Base-by-base conservation (phyloP, 2,888 invertebrate species). In the Leptopilina drosophilae region DNA sequence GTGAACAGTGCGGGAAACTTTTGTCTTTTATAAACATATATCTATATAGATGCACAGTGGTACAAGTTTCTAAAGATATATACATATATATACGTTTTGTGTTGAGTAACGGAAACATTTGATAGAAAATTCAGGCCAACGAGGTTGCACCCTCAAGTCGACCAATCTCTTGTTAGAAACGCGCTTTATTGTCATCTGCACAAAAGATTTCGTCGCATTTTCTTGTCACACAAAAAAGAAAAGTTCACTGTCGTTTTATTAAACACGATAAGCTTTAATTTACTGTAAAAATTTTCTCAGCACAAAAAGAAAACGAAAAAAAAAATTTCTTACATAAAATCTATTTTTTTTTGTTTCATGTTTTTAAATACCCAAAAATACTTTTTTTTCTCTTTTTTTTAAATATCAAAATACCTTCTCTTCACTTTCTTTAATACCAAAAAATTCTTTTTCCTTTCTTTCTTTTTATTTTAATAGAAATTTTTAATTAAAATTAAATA, bases 51-150 rank as follows among this genome's bases (percentile, higher is more conserved):
- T 7, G 8, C 8, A 42, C 56, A 15, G 9, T 14, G 14, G 53
- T 73, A 33, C 9, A 73, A 33, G 53, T 56, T 73, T 73, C 53
- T 56, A 33, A 56, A 73, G 73, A 49, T 26, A 49, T 49, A 49
- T 11, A 46, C 9, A 46, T 46, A 46, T 46, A 46, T 46, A 7
- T 46, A 69, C 49, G 49, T 69, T 69, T 69, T 69, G 49, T 69
- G 67, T 49, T 20, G 67, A 53, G 67, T 26, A 49, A 69, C 67
- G 67, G 67, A 69, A 69, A 69, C 67, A 69, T 69, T 69, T 69
- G 49, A 69, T 69, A 49, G 67, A 69, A 67, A 69, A 69, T 69
- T 69, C 49, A 69, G 49, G 67, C 67, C 67, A 69, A 49, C 67
- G 67, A 69, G 67, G 67, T 69, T 69, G 67, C 67, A 69, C 67